Evolutionary conservation across 2,113 vertebrate species (phyloP), one percentile per base, ranked within the genome.

Genomic region (Nyctibius bracteatus): DNA sequence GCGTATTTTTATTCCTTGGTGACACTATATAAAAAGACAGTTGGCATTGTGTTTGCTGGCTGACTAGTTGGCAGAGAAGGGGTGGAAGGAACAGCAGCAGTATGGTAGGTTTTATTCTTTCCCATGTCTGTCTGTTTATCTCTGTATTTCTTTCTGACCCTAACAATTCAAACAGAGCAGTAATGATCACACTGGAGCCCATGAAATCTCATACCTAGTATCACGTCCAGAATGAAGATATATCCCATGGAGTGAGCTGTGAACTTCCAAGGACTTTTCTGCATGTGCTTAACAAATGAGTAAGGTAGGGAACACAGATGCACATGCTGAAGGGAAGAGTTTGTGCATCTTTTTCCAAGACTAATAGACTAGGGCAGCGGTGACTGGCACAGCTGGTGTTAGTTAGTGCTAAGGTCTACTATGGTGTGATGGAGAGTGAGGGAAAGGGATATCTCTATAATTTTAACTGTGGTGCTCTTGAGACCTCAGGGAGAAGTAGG

Each of bases 21-120:
- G 71, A 73, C 88, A 66, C 96, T 97, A 97, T 97, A 97, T 98
- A 98, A 97, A 97, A 96, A 79, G 71, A 95, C 95, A 97, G 92
- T 94, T 91, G 92, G 59, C 93, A 86, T 90, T 94, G 82, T 68
- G 84, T 93, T 67, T 80, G 85, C 91, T 95, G 91, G 70, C 96
- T 94, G 96, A 37, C 82, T 51, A 59, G 90, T 91, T 95, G 95
- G 92, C 94, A 94, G 92, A 96, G 90, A 79, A 94, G 90, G 92
- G 86, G 90, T 72, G 46, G 86, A 96, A 97, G 71, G 54, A 95
- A 57, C 92, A 94, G 81, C 93, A 95, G 73, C 91, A 96, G 22
- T 39, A 98, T 98, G 98, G 98, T 98, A 98, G 94, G 98, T 91
- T 95, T 85, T 31, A 44, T 68, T 94, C 88, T 87, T 92, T 92